phyloP scores from a whole-genome alignment of 2,113 vertebrate species.

The Tichodroma muraria region DNA sequence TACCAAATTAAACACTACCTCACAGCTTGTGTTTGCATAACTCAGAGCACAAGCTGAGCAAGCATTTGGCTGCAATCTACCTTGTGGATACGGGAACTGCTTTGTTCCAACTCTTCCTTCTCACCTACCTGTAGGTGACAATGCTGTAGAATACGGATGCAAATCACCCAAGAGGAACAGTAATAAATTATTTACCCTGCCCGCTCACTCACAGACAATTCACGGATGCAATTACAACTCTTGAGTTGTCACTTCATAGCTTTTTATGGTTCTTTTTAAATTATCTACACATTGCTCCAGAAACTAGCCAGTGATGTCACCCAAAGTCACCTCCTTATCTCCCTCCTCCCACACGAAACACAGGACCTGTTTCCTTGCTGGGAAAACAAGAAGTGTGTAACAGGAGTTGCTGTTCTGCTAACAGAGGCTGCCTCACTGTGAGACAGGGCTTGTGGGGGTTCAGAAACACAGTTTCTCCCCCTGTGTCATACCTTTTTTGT shows the following conservation, averaged over 20 bases:
- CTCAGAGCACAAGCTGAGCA: not conserved
- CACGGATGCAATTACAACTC: not conserved
- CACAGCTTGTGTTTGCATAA: not conserved
- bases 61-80: not conserved
- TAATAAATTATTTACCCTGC: not conserved
- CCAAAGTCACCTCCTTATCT: not conserved
- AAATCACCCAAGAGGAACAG: not conserved
- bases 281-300: not conserved
- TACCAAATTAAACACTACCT: not conserved
- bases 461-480: not conserved
- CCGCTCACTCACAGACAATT: not conserved
- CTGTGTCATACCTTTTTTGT: constrained; percentile 67
- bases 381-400: not conserved
- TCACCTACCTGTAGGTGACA: not conserved
- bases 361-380: not conserved
- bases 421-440: not conserved
- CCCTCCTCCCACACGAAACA: not conserved
- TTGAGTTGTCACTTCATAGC: not conserved
- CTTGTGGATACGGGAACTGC: not conserved
- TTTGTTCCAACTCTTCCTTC: not conserved
- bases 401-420: not conserved
- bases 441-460: not conserved
- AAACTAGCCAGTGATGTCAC: not conserved
- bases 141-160: not conserved
- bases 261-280: not conserved